Conservation (phyloP, 2,888 invertebrate genomes). For the Helobdella robusta region DNA sequence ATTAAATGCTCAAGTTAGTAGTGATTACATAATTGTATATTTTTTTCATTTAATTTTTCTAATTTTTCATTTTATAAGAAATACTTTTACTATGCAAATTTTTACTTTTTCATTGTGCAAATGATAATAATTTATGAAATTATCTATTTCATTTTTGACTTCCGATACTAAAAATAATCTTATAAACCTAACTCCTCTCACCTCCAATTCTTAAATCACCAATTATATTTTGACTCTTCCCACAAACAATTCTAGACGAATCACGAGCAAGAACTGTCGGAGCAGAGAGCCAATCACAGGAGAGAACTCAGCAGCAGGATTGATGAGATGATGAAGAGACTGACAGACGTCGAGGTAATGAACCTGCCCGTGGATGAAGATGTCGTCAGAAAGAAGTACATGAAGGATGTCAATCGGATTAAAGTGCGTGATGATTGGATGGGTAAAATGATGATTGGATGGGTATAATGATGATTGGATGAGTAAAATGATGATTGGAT, state of each 20-base stretch:
- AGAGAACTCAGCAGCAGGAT: conserved; percentile 33
- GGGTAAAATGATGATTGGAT: background rate
- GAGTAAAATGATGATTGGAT: background rate
- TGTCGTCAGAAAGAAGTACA: conserved; percentile 33
- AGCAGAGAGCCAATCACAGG: conserved; percentile 32
- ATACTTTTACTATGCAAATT: no score
- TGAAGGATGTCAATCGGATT: conserved; percentile 34
- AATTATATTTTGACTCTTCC: background rate
- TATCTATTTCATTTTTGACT: no score
- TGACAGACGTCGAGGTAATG: conserved; percentile 34
- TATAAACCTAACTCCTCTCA: background rate
- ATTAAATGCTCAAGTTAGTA: no score
- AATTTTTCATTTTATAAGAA: no score
- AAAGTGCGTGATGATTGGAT: conserved; percentile 29
- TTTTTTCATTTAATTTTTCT: no score
- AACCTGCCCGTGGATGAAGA: conserved; percentile 33
- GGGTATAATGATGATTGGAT: conserved; percentile 3
- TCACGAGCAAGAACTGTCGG: conserved; percentile 35
- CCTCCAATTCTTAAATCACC: background rate
- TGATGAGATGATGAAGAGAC: conserved; percentile 33
- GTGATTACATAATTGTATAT: no score
- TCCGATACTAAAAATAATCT: conserved; percentile 58
- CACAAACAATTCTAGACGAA: conserved; percentile 28
- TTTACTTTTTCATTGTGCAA: no score
- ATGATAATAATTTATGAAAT: no score